Base-by-base conservation (phyloP, 2,888 invertebrate genomes). In the Alviniconcha strummeri region DNA sequence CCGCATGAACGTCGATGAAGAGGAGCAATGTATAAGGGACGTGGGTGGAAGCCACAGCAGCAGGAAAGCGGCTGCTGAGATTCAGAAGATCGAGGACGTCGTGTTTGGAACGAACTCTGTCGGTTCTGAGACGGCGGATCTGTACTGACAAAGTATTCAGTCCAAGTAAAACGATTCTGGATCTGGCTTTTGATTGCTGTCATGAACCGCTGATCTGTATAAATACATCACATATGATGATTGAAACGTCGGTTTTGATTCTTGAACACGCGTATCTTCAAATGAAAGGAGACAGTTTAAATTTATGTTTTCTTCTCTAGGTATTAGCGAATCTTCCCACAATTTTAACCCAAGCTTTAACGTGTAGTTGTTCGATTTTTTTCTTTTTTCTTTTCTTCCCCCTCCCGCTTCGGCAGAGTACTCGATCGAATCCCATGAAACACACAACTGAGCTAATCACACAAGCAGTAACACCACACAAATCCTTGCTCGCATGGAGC, bases 41-140 rank as follows among this genome's bases (percentile, higher is more conserved):
- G 55, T 55, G 11, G 15, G 57, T n/a, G 60, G 8, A 55, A 5
- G 2, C 74, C 13, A n/a, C 60, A 36, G 1, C 9, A 6, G 13
- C 11, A 11, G 19, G 60, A 15, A 13, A 5, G 17, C 76, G 52
- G 56, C 15, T 55, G 9, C n/a, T 6, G 6, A 3, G 8, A 17
- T 8, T 6, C 4, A 5, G 0, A 17, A 15, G 2, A 1, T 9
- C 19, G 60, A 69, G 9, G 80, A 80, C 17, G 80, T 69, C 4
- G 69, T 80, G 67, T 80, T 80, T 55, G 80, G 80, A 4, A 52
- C 8, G 55, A 80, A 69, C 80, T 69, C 7, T 55, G 80, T 80
- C 4, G 80, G 80, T 1, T 9, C 17, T 4, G 80, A 80, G 15
- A 80, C 80, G 11, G 80, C 80, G 4, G n/a, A 11, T 19, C 69